Percentiles rank a stretch among this genome's conserved stretches.
phyloP scores from a whole-genome alignment of 2,113 vertebrate species.

The Conger conger region DNA sequence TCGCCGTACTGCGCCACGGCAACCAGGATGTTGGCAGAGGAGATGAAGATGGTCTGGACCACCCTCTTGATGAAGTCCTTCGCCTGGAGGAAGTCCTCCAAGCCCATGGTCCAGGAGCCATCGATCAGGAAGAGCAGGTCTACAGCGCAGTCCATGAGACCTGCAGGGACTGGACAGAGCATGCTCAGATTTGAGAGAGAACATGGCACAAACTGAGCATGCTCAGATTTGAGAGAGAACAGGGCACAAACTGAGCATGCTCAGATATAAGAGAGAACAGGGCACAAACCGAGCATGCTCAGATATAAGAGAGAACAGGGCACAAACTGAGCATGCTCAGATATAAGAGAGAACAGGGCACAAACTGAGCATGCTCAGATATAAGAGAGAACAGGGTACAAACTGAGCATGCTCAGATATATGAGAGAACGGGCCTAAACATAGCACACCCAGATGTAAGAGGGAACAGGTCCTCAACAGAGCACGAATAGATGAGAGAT shows the following conservation, averaged over 20 bases:
- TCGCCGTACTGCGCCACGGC: constrained; percentile 37
- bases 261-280: neutral
- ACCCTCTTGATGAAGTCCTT: constrained; percentile 37
- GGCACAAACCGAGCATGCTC: neutral
- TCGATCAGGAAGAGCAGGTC: constrained; percentile 41
- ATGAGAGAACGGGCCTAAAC: too few species aligned
- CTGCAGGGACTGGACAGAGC: constrained; percentile 29
- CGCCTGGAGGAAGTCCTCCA: constrained; percentile 32
- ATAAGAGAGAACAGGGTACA: neutral
- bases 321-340: neutral
- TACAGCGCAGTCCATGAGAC: constrained; percentile 30
- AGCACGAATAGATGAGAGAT: too few species aligned
- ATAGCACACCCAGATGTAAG: too few species aligned
- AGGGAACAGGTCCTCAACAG: too few species aligned
- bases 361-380: neutral
- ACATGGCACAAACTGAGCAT: neutral
- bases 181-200: neutral
- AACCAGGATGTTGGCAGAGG: constrained; percentile 16
- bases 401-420: too few species aligned
- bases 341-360: constrained; percentile 8
- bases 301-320: neutral
- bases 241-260: neutral
- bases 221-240: neutral
- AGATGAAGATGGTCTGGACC: constrained; percentile 9
- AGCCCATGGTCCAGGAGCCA: constrained; percentile 40